Evolutionary conservation across 2,888 invertebrate genomes (phyloP).

Genomic region (Phyllotreta striolata): DNA sequence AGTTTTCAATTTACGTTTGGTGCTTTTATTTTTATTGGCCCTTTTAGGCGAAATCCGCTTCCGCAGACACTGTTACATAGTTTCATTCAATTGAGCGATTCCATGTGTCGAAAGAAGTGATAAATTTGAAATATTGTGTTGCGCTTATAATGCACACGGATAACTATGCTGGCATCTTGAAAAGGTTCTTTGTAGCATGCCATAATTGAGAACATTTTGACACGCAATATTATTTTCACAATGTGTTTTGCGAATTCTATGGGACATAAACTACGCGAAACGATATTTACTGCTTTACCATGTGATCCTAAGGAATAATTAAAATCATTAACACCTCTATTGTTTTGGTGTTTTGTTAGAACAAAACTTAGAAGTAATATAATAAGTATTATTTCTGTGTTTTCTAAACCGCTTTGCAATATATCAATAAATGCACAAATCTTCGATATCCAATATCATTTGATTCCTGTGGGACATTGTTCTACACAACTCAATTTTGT

Average conservation of each 20-base stretch:
- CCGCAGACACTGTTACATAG: conserved; percentile 8
- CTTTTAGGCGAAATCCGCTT: conserved; percentile 6
- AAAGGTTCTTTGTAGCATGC: conserved; percentile 31
- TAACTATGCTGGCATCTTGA: conserved; percentile 31
- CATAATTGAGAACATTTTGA: conserved; percentile 32
- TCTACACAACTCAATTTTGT: conserved; percentile 24
- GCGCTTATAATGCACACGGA: conserved; percentile 13
- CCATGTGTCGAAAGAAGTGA: conserved; percentile 31
- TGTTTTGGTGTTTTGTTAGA: no score
- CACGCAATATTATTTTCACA: conserved; percentile 32
- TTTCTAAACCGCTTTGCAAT: no score
- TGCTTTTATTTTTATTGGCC: no score
- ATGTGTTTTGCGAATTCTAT: conserved; percentile 25
- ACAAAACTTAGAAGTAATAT: no score
- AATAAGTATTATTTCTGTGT: no score
- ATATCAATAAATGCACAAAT: no score
- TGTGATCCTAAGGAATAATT: no score
- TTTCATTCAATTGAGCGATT: conserved; percentile 22
- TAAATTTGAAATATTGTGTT: conserved; percentile 30
- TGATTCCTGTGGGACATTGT: conserved; percentile 8
- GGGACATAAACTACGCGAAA: conserved; percentile 12
- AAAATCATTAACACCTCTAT: no score
- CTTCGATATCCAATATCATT: no score
- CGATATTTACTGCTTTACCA: conserved; percentile 5
- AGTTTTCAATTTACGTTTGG: no score